Base-by-base conservation (phyloP, 1,140 invertebrate species). In the Hormaphis cornu region DNA sequence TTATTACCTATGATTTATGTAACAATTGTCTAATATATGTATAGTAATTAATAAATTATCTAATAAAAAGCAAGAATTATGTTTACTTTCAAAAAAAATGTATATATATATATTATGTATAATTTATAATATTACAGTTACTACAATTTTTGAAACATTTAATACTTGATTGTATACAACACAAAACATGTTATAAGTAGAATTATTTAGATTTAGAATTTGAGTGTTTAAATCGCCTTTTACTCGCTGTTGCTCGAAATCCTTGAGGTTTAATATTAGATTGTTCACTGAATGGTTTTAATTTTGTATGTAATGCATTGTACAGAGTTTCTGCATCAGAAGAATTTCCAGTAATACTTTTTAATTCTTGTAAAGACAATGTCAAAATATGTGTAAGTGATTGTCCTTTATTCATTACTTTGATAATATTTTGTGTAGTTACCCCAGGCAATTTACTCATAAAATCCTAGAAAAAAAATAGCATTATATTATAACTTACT, bases 401-500 rank as follows among this genome's bases (percentile, higher is more conserved):
- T 71, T 84, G 77, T 2, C 91, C 89, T 76, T 87, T 87, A 72
- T 90, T 88, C 79, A 97, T 81, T 69, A 97, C 79, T 1, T 77
- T 73, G 61, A 85, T 82, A 7, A 95, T 83, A 79, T 97, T 97
- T 79, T 92, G 93, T 0, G 89, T 87, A 74, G 87, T 89, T 5
- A 97, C 83, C 6, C 95, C 95, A 0, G 95, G 95, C 74, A 98
- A 81, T 78, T 93, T 93, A 12, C 89, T 82, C 22, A 97, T 79
- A 77, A 98, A 92, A 81, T 97, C 93, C 80, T 85, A 75, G 33
- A 73, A 69, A 71, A 71, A 59, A 18, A 69, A 50, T 44, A 58
- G 56, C 44, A 30, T n/a, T 22, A 53, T 8, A 18, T 35, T 33
- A 20, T n/a, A 14, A 6, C 6, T 6, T 5, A 48, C n/a, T 5